These are phyloP conservation scores for Tetragonisca angustula DNA, from an alignment of 2,888 invertebrate species.

Conservation along the genomic window DNA sequence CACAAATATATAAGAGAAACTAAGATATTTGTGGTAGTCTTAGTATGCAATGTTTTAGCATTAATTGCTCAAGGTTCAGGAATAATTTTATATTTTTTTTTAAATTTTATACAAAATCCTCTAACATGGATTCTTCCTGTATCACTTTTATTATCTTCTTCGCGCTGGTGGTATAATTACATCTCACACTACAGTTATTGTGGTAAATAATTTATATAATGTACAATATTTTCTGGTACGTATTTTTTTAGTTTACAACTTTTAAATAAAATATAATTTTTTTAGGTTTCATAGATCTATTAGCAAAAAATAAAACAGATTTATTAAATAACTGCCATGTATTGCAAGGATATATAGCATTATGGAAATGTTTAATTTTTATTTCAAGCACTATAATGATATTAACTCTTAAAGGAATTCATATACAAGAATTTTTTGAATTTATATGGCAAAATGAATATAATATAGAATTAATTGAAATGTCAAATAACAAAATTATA, in stretches of 20 bases:
- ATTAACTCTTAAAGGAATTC: constrained; percentile 79
- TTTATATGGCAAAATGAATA: constrained; percentile 63
- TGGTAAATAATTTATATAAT: constrained; percentile 58
- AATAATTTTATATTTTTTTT: constrained; percentile 89
- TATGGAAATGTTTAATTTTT: constrained; percentile 92
- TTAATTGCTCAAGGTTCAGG: constrained; percentile 88
- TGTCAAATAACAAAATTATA: constrained; percentile 31
- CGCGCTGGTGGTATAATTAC: constrained; percentile 95
- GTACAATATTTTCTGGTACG: neutral
- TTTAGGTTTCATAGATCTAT: constrained; percentile 81
- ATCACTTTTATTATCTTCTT: constrained; percentile 88
- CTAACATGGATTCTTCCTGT: constrained; percentile 87
- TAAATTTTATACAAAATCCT: constrained; percentile 80
- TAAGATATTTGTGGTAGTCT: constrained; percentile 17
- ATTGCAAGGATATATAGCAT: constrained; percentile 89
- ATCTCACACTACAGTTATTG: constrained; percentile 84
- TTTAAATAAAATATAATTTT: constrained; percentile 10
- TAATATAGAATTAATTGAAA: constrained; percentile 73
- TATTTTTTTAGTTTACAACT: neutral
- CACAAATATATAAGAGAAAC: neutral
- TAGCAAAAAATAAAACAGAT: constrained; percentile 85
- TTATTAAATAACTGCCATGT: constrained; percentile 88
- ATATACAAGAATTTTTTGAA: constrained; percentile 74
- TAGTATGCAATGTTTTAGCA: constrained; percentile 86
- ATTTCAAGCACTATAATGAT: constrained; percentile 87